These are phyloP conservation scores for Sinelater perroti DNA, from an alignment of 2,888 invertebrate species.

Conservation along the genomic window DNA sequence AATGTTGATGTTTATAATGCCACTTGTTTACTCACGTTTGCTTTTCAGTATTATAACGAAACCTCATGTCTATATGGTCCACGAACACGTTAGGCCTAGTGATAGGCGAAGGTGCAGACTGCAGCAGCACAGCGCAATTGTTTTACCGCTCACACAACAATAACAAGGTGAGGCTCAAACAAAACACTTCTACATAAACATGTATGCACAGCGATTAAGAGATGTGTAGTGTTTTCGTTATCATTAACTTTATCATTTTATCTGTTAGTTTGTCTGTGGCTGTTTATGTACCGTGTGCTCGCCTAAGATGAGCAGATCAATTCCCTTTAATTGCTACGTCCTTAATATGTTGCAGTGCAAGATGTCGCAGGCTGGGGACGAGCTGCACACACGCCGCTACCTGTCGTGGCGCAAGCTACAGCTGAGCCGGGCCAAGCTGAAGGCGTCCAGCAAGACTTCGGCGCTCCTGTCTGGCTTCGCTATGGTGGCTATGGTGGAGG, in stretches of 20 bases:
- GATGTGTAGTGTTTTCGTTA: too few species aligned
- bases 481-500: slow-evolving; percentile 99
- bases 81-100: slow-evolving; percentile 69
- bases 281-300: too few species aligned
- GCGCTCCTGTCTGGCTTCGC: slow-evolving; percentile 97
- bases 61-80: slow-evolving; percentile 75
- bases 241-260: too few species aligned
- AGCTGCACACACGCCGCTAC: slow-evolving; percentile 83
- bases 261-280: neutral
- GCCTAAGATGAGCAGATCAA: too few species aligned
- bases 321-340: neutral
- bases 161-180: slow-evolving; percentile 52
- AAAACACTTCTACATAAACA: too few species aligned
- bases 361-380: slow-evolving; percentile 80
- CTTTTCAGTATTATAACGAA: neutral
- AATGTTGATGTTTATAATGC: neutral
- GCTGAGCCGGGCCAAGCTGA: slow-evolving; percentile 95
- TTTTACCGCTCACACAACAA: slow-evolving; percentile 49
- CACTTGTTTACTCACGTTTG: neutral
- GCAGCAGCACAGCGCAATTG: slow-evolving; percentile 49
- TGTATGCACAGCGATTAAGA: too few species aligned
- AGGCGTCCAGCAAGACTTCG: slow-evolving; percentile 97
- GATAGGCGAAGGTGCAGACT: slow-evolving; percentile 50
- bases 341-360: slow-evolving; percentile 53
- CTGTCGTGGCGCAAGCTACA: slow-evolving; percentile 91